phyloP scores from a whole-genome alignment of 2,888 invertebrate species.

The Auanema sp. region DNA sequence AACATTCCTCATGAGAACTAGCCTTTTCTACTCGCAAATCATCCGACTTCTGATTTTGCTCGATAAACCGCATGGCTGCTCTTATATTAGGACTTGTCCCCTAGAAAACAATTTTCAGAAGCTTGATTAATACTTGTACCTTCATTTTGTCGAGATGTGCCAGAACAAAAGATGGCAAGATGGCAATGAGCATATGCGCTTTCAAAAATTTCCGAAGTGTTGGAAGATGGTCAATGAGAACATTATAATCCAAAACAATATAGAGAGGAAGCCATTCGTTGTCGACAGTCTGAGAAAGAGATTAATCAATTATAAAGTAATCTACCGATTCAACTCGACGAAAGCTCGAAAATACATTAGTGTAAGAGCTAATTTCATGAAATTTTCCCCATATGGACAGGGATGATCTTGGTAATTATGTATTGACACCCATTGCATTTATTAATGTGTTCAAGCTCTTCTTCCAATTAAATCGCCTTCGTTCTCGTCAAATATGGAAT shows the following conservation, averaged over 20 bases:
- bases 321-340: no score
- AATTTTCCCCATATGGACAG: no score
- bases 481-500: no score
- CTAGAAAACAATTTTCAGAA: constrained; percentile 10
- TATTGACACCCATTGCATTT: no score
- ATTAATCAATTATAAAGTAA: not conserved
- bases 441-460: no score
- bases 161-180: constrained; percentile 20
- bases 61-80: constrained; percentile 18
- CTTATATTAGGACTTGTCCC: constrained; percentile 15
- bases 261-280: constrained; percentile 16
- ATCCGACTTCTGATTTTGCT: constrained; percentile 8
- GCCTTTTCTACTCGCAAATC: constrained; percentile 7
- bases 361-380: no score
- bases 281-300: constrained; percentile 1
- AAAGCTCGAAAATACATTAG: no score
- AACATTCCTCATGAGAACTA: constrained; percentile 1
- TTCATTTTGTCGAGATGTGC: constrained; percentile 19
- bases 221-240: constrained; percentile 10
- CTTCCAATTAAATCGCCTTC: no score
- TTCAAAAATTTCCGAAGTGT: not conserved
- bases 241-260: constrained; percentile 14
- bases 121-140: constrained; percentile 5
- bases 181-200: constrained; percentile 9
- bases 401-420: no score